phyloP scores from a whole-genome alignment of 2,797 vertebrate species.

The Poecile montanus region DNA sequence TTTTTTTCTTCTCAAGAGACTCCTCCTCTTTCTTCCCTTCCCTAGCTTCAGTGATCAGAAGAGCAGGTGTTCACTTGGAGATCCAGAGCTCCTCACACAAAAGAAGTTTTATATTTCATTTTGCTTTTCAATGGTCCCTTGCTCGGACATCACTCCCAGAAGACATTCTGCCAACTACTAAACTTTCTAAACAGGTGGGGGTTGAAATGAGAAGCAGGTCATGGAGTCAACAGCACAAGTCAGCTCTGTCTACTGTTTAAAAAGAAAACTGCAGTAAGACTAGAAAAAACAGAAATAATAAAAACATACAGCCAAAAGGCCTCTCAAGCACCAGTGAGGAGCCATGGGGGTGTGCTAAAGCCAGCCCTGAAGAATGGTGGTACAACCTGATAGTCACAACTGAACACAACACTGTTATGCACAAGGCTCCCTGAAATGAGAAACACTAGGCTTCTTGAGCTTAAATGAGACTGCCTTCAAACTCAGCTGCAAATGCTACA shows the following conservation, averaged over 20 bases:
- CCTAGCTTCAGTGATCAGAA: neutral
- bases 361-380: neutral
- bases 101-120: slow-evolving; percentile 13
- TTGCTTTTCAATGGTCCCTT: slow-evolving; percentile 42
- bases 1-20: slow-evolving; percentile 5
- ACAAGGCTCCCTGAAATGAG: neutral
- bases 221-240: slow-evolving; percentile 31
- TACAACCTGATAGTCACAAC: slow-evolving; percentile 8
- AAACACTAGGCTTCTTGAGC: neutral
- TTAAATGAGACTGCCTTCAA: neutral
- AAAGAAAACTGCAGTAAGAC: slow-evolving; percentile 22
- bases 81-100: neutral
- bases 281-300: slow-evolving; percentile 26
- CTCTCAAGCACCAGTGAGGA: neutral
- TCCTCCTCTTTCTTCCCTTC: neutral
- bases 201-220: slow-evolving; percentile 41
- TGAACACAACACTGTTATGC: neutral
- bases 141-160: slow-evolving; percentile 3
- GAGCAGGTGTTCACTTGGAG: neutral
- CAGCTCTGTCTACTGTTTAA: slow-evolving; percentile 1
- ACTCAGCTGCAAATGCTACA: neutral
- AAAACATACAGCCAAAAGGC: slow-evolving; percentile 25
- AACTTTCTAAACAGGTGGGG: slow-evolving; percentile 48
- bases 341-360: neutral
- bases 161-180: slow-evolving; percentile 24